Evolutionary conservation across 2,113 vertebrate species (phyloP).

Genomic region (Sapayoa aenigma): DNA sequence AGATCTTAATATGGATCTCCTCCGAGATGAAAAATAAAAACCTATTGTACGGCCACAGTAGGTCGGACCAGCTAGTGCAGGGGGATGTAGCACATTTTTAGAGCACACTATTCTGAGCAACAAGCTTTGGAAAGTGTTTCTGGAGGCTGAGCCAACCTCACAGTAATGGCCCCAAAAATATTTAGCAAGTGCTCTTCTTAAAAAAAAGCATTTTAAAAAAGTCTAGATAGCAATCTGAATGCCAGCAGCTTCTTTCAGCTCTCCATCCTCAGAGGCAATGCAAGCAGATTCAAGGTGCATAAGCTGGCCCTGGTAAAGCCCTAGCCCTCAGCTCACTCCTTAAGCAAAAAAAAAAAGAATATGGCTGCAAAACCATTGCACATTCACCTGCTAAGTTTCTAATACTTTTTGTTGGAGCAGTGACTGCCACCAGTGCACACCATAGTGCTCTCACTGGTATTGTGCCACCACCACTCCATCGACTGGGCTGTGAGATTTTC

Average conservation of each 20-base stretch:
- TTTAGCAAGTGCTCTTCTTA: neutral
- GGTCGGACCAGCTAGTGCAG: neutral
- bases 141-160: neutral
- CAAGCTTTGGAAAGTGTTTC: neutral
- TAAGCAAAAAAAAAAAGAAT: neutral
- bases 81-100: neutral
- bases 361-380: neutral
- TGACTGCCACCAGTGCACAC: neutral
- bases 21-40: neutral
- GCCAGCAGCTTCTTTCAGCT: neutral
- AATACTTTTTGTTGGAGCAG: accelerated
- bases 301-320: neutral
- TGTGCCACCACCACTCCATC: neutral
- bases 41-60: accelerated
- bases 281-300: neutral
- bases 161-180: neutral
- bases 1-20: neutral
- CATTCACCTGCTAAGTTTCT: neutral
- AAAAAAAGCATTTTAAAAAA: neutral
- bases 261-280: neutral
- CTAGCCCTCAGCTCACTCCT: neutral
- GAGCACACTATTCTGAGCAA: neutral
- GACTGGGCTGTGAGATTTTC: neutral
- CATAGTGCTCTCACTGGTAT: neutral
- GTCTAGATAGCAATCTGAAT: neutral